phyloP scores from a whole-genome alignment of 2,113 vertebrate species.

The Etia nguti region DNA sequence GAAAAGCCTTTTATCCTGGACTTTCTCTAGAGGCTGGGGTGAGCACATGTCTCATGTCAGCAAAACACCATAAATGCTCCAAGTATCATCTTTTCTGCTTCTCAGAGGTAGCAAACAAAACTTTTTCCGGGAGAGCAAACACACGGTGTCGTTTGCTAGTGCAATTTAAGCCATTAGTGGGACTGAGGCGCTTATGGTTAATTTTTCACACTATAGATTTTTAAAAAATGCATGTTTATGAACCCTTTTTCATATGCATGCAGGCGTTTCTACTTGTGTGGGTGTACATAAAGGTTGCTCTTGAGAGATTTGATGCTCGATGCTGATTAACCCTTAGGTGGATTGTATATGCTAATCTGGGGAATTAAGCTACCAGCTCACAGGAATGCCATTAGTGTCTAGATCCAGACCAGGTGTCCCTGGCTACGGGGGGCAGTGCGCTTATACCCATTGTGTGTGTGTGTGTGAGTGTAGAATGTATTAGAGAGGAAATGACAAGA shows the following conservation, averaged over 20 bases:
- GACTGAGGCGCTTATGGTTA: not conserved
- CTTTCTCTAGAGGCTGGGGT: slow-evolving; percentile 56
- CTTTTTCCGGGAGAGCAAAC: not conserved
- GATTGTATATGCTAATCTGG: slow-evolving; percentile 47
- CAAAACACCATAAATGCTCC: slow-evolving; percentile 54
- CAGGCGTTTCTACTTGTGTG: not conserved
- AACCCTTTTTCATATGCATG: not conserved
- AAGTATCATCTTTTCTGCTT: slow-evolving; percentile 44
- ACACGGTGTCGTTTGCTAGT: not conserved
- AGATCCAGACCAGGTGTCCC: slow-evolving; percentile 62
- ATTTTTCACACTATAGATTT: not conserved
- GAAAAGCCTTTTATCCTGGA: slow-evolving; percentile 70
- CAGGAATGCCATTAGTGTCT: slow-evolving; percentile 32
- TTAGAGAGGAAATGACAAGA: not conserved
- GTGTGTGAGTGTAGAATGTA: not conserved
- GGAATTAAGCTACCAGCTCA: slow-evolving; percentile 48
- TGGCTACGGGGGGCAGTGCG: not conserved
- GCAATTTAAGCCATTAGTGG: not conserved
- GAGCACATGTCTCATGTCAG: slow-evolving; percentile 63
- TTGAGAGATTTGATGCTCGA: slow-evolving; percentile 8
- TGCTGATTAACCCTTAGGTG: slow-evolving; percentile 47
- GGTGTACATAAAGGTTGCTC: not conserved
- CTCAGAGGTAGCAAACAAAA: slow-evolving; percentile 13
- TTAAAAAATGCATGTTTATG: not conserved
- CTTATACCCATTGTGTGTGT: not conserved